phyloP scores from a whole-genome alignment of 2,113 vertebrate species.

The Phyllopteryx taeniolatus region DNA sequence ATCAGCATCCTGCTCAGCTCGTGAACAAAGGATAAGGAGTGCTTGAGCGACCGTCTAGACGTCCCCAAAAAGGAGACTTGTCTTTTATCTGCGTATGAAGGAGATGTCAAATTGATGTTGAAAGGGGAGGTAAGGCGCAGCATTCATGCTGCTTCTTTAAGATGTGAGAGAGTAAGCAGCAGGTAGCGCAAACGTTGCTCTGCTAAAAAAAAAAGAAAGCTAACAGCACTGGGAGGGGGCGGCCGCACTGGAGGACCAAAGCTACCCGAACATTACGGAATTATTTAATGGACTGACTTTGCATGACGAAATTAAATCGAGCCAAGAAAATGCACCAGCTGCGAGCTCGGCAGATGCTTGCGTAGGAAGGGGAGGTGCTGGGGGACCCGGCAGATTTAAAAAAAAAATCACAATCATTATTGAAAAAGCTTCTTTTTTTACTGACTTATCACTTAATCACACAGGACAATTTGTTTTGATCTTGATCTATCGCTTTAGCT shows the following conservation, averaged over 20 bases:
- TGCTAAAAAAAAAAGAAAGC: constrained; percentile 3
- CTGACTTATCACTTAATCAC: no score
- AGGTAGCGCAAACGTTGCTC: constrained; percentile 28
- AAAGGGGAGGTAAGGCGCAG: constrained; percentile 25
- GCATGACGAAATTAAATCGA: constrained; percentile 14
- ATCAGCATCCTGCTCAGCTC: constrained; percentile 52
- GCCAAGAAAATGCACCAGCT: neutral
- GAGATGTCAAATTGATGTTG: constrained; percentile 57
- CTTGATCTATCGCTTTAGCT: no score
- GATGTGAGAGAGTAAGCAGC: constrained; percentile 33
- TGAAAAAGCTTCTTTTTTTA: neutral
- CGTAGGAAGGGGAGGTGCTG: no score
- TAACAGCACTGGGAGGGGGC: neutral
- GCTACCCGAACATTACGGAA: neutral
- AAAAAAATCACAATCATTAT: neutral
- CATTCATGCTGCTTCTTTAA: constrained; percentile 42
- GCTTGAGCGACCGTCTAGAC: constrained; percentile 19
- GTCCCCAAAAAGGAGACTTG: constrained; percentile 17
- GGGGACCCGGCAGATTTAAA: neutral
- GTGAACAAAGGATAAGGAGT: constrained; percentile 58
- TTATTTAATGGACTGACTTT: constrained; percentile 6
- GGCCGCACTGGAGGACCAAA: neutral
- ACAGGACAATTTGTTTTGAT: no score
- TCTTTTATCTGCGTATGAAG: constrained; percentile 59
- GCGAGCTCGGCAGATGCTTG: no score